Evolutionary conservation across 2,113 vertebrate species (phyloP), one percentile per base, ranked within the genome.

Genomic region (Grammomys dolichurus): DNA sequence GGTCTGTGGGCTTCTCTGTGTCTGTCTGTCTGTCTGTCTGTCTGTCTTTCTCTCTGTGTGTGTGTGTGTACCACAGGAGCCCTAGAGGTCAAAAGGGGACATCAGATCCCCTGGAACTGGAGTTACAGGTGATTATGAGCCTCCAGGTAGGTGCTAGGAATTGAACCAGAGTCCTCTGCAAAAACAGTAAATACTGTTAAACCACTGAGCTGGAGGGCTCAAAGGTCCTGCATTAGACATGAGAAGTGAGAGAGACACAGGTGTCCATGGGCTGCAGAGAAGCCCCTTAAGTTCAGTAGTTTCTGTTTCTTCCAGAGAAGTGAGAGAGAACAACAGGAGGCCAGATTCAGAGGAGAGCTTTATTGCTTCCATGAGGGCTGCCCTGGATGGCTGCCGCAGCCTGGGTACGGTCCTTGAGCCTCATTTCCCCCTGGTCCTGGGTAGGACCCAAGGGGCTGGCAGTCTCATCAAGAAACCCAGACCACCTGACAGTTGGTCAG

Each of bases 311-410:
- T 95, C 46, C 5, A 90, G 76, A 63, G 90, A 93, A 87, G 43
- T 67, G 20, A 86, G 77, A 90, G n/a, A 86, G 93, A 70, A 69
- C 36, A 31, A 93, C 87, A 73, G 11, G 75, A 96, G 77, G 17
- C 82, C 48, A 48, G 80, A n/a, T 70, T 97, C 94, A 89, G 96
- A 96, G 95, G 95, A 97, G 89, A 96, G 93, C 97, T 98, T 98
- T 98, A 98, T 98, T 98, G 97, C 97, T 98, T 97, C 97, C 96
- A 54, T 17, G 86, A 86, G 36, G 85, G 95, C 91, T 96, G 82
- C 94, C 89, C 58, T 33, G 76, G 86, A 46, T 6, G 58, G 72
- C 91, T 95, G 87, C 73, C 46, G 2, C 36, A 22, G 92, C 88
- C 92, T 91, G 63, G 70, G 67, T 31, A 43, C 89, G 26, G 65